Percentiles rank a stretch among this genome's conserved stretches.
phyloP scores from a whole-genome alignment of 2,888 invertebrate species.

The Malachius bipustulatus region DNA sequence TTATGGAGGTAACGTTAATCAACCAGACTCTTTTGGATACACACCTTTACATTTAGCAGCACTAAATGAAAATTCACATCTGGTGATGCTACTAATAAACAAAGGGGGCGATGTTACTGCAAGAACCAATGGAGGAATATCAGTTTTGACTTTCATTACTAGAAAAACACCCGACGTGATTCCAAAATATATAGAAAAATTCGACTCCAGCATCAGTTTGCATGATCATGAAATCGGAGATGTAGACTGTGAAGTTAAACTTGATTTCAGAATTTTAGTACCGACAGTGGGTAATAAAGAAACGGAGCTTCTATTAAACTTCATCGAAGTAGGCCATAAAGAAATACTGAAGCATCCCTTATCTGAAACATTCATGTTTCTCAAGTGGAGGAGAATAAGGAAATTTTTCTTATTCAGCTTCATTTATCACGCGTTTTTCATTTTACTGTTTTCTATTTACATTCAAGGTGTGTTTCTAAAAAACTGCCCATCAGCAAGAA shows the following conservation, averaged over 20 bases:
- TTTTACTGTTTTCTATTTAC: constrained; percentile 60
- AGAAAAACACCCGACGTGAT: constrained; percentile 75
- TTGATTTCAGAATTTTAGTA: constrained; percentile 52
- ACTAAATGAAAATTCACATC: constrained; percentile 66
- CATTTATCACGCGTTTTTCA: constrained; percentile 65
- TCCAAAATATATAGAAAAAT: constrained; percentile 47
- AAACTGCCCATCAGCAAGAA: constrained; percentile 30
- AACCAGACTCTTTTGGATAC: constrained; percentile 70
- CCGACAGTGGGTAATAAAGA: constrained; percentile 56
- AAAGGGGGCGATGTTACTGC: constrained; percentile 73
- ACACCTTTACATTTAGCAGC: constrained; percentile 75
- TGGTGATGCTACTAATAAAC: constrained; percentile 59
- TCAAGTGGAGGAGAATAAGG: constrained; percentile 73
- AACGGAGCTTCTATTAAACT: constrained; percentile 55
- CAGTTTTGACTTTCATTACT: constrained; percentile 69
- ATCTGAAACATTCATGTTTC: constrained; percentile 70
- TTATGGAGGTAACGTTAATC: constrained; percentile 61
- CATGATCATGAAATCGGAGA: constrained; percentile 79
- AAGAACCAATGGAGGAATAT: constrained; percentile 68
- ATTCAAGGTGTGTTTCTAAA: constrained; percentile 51
- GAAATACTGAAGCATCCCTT: constrained; percentile 72
- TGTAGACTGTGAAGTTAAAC: constrained; percentile 69
- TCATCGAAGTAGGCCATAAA: constrained; percentile 69
- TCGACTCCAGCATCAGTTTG: constrained; percentile 64
- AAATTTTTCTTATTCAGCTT: constrained; percentile 72